Percentiles rank a stretch among this genome's conserved stretches.
Conservation (phyloP, 2,888 invertebrate genomes). For the Dasypogon diadema region DNA sequence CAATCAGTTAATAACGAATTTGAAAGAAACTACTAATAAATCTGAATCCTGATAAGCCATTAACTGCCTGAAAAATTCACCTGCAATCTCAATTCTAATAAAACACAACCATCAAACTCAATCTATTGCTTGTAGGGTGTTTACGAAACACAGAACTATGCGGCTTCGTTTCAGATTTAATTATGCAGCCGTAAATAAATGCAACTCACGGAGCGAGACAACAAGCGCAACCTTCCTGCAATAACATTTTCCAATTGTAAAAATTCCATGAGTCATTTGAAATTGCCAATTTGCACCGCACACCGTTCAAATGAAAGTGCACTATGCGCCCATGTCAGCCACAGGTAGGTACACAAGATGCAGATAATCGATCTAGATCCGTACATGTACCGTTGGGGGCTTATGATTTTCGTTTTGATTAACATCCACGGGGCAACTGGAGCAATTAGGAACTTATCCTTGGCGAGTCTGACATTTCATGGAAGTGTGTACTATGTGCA, state of each 20-base stretch:
- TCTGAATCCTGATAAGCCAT: too few relatives aligned
- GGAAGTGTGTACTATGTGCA: neutral
- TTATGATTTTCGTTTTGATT: neutral
- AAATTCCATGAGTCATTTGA: neutral
- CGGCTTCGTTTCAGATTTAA: neutral
- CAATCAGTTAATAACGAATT: too few relatives aligned
- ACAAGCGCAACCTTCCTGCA: neutral
- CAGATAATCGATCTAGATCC: neutral
- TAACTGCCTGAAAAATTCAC: too few relatives aligned
- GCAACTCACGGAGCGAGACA: neutral
- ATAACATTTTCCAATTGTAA: neutral
- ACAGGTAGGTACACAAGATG: neutral
- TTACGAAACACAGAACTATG: neutral
- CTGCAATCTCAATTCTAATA: too few relatives aligned
- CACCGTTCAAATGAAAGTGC: neutral
- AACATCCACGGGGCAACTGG: neutral
- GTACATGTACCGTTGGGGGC: neutral
- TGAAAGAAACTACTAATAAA: too few relatives aligned
- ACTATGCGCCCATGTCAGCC: neutral
- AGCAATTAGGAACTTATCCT: neutral
- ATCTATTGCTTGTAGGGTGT: neutral
- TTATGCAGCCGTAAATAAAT: neutral
- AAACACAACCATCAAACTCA: too few relatives aligned
- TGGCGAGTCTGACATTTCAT: neutral
- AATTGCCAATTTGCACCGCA: neutral